Base-by-base conservation (phyloP, 2,113 vertebrate species). In the Rhabdomys dilectus region DNA sequence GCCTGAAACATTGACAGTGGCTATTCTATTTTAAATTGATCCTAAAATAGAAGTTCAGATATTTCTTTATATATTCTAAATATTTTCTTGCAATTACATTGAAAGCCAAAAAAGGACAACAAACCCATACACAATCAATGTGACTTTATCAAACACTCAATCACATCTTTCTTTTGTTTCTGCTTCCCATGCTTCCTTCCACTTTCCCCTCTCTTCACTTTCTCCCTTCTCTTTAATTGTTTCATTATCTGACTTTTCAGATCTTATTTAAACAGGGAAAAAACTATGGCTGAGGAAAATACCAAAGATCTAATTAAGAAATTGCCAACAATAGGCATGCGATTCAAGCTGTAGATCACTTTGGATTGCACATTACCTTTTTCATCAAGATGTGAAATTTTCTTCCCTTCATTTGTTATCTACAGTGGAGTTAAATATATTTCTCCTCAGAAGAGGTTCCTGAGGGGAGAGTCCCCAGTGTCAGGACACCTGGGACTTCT, bases 311-410 rank as follows among this genome's bases (percentile, higher is more conserved):
- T 93, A 93, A 95, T 95, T 17, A 45, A 70, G 45, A 22, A 75
- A 81, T 81, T 92, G 85, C 95, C 97, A 91, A 78, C 90, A 94
- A 56, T 89, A 95, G 78, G 42, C 36, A 48, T 75, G 88, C 82
- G 72, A 93, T 42, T 95, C 13, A 64, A 73, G 48, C 34, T 51
- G 81, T 95, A 95, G 94, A 94, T 93, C 94, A 93, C 75, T 93
- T 91, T 78, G 84, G 91, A 96, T 94, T 95, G 88, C 95, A 62
- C 16, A 75, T 95, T 29, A 87, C 45, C 48, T n/a, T 96, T 95
- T 94, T 94, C 60, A 96, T 95, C 60, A 87, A 53, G 73, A 81
- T 56, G 22, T 76, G 89, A 87, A 98, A 89, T 86, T 85, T 86
- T 60, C 19, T 36, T 36, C 21, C 6, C 0, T 96, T 96, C 97